Conservation (phyloP, 2,113 vertebrate genomes). For the Haemorhous mexicanus region DNA sequence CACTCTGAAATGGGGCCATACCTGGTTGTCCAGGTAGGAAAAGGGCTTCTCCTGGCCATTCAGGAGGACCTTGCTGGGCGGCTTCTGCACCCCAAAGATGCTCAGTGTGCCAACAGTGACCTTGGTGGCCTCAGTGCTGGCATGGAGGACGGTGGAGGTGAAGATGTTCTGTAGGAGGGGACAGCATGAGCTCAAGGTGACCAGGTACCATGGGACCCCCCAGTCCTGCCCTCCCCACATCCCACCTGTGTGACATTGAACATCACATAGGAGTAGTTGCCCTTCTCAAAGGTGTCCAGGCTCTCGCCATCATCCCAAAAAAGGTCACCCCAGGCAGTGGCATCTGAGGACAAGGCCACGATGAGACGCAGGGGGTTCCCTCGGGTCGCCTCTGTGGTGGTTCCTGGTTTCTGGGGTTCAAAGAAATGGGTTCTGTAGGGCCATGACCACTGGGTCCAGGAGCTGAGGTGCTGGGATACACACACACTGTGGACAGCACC, state of each 20-base stretch:
- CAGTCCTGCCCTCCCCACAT: not conserved
- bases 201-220: accelerated
- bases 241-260: constrained; percentile 79
- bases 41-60: constrained; percentile 78
- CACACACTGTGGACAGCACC: accelerated
- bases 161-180: constrained; percentile 72
- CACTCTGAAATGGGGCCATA: not conserved
- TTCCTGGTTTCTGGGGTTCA: constrained; percentile 74
- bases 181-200: not conserved
- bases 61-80: constrained; percentile 76
- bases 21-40: constrained; percentile 79
- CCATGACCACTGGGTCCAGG: accelerated
- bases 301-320: constrained; percentile 87
- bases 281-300: constrained; percentile 77
- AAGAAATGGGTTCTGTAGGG: not conserved
- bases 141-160: constrained; percentile 78
- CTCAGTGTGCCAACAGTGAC: constrained; percentile 72
- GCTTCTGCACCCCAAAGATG: constrained; percentile 78
- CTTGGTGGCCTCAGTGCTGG: constrained; percentile 67
- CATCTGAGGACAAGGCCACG: constrained; percentile 66
- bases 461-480: not conserved
- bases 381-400: constrained; percentile 74
- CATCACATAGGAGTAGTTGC: constrained; percentile 77
- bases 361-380: constrained; percentile 78
- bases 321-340: constrained; percentile 77